Conservation (phyloP, 2,113 vertebrate genomes). For the Scalopus aquaticus region DNA sequence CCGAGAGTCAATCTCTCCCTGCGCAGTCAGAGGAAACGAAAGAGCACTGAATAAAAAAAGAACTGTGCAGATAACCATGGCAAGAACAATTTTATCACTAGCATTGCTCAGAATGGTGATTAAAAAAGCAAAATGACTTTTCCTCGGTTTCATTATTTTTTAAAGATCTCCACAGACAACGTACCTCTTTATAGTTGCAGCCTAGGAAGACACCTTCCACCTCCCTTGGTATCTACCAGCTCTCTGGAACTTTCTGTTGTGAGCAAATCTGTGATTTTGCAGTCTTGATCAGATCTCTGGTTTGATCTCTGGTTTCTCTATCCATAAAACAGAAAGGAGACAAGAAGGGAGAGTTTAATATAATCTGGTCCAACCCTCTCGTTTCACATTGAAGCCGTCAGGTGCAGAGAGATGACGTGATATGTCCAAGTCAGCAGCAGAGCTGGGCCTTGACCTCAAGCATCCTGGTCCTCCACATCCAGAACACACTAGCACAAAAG, state of each 20-base stretch:
- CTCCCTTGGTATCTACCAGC: not conserved
- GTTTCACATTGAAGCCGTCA: not conserved
- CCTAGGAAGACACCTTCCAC: not conserved
- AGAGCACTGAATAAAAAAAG: not conserved
- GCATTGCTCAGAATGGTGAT: not conserved
- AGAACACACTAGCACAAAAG: not conserved
- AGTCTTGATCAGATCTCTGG: not conserved
- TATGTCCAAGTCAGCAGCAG: not conserved
- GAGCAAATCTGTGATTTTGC: not conserved
- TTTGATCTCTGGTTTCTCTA: slow-evolving; percentile 4
- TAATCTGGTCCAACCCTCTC: not conserved
- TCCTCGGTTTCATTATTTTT: not conserved
- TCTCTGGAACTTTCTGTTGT: not conserved
- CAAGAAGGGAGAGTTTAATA: not conserved
- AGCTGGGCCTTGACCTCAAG: not conserved
- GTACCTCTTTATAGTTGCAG: not conserved
- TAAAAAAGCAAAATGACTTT: not conserved
- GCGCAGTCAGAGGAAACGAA: not conserved
- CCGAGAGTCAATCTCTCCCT: not conserved
- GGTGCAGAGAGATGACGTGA: not conserved
- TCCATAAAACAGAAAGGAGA: not conserved
- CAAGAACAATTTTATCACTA: not conserved
- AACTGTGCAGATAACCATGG: not conserved
- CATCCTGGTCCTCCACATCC: not conserved
- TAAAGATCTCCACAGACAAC: not conserved